A percentile compares a stretch with the other conserved stretches of the same genome.
These are phyloP conservation scores for Hoplostethus mediterraneus DNA, from an alignment of 2,797 vertebrate genomes.

Conservation along the genomic window DNA sequence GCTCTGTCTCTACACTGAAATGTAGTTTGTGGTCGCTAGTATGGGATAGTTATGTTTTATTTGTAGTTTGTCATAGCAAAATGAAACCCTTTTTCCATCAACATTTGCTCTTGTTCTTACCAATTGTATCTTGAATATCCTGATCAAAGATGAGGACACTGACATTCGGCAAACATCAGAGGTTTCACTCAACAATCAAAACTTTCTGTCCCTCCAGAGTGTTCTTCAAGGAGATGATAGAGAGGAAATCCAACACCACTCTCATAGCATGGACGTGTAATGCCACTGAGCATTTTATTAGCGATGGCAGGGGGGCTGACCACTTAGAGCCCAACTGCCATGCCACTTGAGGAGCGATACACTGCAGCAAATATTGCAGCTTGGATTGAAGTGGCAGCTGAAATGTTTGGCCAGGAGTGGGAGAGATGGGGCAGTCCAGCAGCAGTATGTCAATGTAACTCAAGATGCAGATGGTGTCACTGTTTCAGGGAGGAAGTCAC, in stretches of 20 bases:
- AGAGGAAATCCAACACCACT: neutral
- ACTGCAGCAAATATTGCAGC: slow-evolving; percentile 44
- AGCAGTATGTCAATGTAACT: slow-evolving; percentile 9
- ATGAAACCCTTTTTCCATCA: no score
- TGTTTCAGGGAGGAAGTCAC: neutral
- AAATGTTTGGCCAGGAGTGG: slow-evolving; percentile 22
- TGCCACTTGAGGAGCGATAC: slow-evolving; percentile 12
- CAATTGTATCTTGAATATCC: neutral
- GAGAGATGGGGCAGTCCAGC: slow-evolving; percentile 17
- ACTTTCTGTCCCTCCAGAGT: neutral
- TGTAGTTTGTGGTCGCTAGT: no score
- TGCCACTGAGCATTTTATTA: slow-evolving; percentile 14
- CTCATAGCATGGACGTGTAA: neutral
- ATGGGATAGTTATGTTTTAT: no score
- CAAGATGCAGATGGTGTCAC: slow-evolving; percentile 12
- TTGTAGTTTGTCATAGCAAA: no score
- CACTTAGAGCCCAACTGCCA: slow-evolving; percentile 7
- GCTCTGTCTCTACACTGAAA: no score
- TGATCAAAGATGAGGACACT: neutral
- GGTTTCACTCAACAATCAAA: neutral
- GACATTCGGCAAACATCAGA: neutral
- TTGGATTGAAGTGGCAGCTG: slow-evolving; percentile 23
- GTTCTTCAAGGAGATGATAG: neutral
- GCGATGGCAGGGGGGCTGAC: slow-evolving; percentile 13
- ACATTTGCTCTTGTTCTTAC: no score